phyloP scores from a whole-genome alignment of 1,140 invertebrate species.

The Caenorhabditis remanei region DNA sequence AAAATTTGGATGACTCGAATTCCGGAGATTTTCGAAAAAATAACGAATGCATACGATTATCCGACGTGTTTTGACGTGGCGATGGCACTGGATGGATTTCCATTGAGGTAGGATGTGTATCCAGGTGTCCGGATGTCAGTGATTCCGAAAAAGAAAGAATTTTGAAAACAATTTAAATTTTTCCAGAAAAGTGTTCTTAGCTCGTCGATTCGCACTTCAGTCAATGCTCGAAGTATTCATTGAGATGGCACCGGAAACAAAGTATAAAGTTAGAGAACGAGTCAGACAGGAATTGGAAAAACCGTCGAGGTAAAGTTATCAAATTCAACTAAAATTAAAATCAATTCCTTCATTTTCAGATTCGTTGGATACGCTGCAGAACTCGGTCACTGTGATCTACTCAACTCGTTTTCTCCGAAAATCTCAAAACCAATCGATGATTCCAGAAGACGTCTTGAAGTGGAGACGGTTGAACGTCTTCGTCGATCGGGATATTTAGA shows the following conservation, averaged over 20 bases:
- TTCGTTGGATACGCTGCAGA: constrained; percentile 31
- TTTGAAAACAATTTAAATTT: background rate
- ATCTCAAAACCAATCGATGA: constrained; percentile 19
- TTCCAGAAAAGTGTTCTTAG: constrained; percentile 43
- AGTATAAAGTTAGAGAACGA: constrained; percentile 27
- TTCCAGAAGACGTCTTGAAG: constrained; percentile 4
- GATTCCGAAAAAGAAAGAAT: too few species aligned
- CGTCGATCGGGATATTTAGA: constrained; percentile 3
- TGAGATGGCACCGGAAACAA: constrained; percentile 18
- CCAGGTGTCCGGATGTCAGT: background rate
- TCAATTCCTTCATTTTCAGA: constrained; percentile 7
- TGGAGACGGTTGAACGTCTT: constrained; percentile 22
- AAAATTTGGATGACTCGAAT: constrained; percentile 43
- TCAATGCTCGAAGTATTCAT: constrained; percentile 16
- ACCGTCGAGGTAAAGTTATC: background rate
- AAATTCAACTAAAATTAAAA: too few species aligned
- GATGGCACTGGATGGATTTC: constrained; percentile 35
- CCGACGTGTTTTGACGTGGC: constrained; percentile 32
- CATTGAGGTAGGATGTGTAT: background rate
- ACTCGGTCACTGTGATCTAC: background rate
- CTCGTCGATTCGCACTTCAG: constrained; percentile 26
- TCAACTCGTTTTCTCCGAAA: constrained; percentile 12
- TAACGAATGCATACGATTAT: constrained; percentile 19
- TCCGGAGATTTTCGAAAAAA: constrained; percentile 41
- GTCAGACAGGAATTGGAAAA: constrained; percentile 26